Evolutionary conservation across 2,888 invertebrate species (phyloP).

Genomic region (Tenthredo notha): DNA sequence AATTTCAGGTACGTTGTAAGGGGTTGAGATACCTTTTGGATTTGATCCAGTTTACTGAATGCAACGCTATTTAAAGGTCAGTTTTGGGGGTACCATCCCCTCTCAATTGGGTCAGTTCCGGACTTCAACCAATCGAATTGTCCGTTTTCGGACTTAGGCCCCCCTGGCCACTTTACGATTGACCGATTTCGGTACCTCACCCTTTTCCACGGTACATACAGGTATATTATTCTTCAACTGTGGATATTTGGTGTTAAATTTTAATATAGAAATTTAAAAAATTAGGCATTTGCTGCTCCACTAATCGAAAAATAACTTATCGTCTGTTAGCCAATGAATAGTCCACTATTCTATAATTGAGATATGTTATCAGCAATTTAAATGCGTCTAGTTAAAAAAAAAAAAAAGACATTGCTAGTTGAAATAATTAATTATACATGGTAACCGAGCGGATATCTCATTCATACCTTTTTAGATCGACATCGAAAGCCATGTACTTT

Average conservation of each 20-base stretch:
- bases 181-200: background rate
- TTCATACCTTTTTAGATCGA: background rate
- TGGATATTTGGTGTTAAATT: background rate
- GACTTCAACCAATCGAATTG: background rate
- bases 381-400: background rate
- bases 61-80: conserved; percentile 20
- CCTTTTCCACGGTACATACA: background rate
- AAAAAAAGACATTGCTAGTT: background rate
- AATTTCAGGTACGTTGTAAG: background rate
- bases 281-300: background rate
- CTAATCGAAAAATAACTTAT: background rate
- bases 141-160: background rate
- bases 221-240: background rate
- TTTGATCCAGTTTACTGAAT: conserved; percentile 14
- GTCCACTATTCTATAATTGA: background rate
- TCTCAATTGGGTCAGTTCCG: background rate
- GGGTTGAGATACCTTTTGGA: conserved; percentile 20
- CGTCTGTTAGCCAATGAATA: background rate
- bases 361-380: background rate
- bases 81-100: background rate
- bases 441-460: background rate
- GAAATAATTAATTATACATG: background rate
- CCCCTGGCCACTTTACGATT: conserved; percentile 7
- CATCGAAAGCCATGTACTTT: background rate
- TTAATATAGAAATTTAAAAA: background rate